Base-by-base conservation (phyloP, 1,140 invertebrate genomes). In the Bombus pyrosoma region DNA sequence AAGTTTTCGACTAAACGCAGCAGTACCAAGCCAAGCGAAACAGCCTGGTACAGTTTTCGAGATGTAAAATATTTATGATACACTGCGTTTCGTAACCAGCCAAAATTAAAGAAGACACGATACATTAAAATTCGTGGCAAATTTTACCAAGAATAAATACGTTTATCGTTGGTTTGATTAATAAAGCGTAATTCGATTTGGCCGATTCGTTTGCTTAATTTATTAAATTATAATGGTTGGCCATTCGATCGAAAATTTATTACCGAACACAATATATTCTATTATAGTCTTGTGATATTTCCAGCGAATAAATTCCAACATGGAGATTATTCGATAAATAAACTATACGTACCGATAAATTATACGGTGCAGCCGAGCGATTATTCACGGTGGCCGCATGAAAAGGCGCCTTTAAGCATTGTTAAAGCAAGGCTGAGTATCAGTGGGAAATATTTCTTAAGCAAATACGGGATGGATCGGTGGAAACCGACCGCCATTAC, bases 401-500 rank as follows among this genome's bases (percentile, higher is more conserved):
- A 57, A 77, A 68, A 57, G 43, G 12, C 1, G 18, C 43, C 12
- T 76, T 83, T 32, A 76, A 68, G 72, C 41, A 69, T 83, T 77
- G 62, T 76, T 68, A 53, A 66, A 34, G 47, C 41, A 15, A 47
- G 32, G 18, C 41, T 53, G 59, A 73, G 53, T 28, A 81, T 73
- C 57, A 62, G 57, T 22, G 39, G 57, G 69, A 72, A 43, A 43
- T 82, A 83, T 83, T 66, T 66, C 39, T 68, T 66, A 68, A 64
- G 77, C 32, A 80, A 68, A 80, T 47, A 80, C 64, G 13, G 41
- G 64, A 62, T 68, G 41, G 62, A 37, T n/a, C 25, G 62, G 5
- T 68, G 34, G 64, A 69, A 80, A 80, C 41, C 13, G 62, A 34
- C 76, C 57, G 37, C 32, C 76, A 64, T 62, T 64, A 8, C 59